A percentile compares a stretch with the other conserved stretches of the same genome.
Conservation (phyloP, 1,140 invertebrate genomes). For the Portunus trituberculatus region DNA sequence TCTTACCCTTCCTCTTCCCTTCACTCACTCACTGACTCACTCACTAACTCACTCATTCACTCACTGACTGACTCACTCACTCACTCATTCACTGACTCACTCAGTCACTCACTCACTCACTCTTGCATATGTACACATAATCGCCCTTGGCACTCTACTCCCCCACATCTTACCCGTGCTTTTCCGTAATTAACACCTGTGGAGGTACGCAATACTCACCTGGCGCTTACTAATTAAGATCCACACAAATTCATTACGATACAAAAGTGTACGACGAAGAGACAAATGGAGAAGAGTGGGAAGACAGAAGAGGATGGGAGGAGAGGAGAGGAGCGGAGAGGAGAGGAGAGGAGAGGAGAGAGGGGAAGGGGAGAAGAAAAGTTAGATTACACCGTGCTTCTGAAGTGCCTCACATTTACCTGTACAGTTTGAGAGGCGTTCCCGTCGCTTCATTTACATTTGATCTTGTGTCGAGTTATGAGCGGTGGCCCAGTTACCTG, state of each 20-base stretch:
- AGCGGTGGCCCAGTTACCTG: constrained; percentile 1
- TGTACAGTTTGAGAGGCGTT: background rate
- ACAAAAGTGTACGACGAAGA: background rate
- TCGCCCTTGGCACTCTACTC: background rate
- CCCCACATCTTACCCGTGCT: background rate
- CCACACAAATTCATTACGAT: background rate
- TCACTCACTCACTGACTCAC: no score
- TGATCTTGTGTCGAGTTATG: constrained; percentile 13
- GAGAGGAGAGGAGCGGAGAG: background rate
- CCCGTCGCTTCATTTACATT: background rate
- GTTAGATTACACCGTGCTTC: background rate
- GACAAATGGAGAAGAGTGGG: background rate
- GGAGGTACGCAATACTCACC: background rate
- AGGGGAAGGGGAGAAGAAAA: background rate
- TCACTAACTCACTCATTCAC: background rate
- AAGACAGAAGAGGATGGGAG: background rate
- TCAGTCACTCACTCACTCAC: background rate
- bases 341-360: background rate
- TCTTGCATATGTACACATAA: background rate
- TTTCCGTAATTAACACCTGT: constrained; percentile 22
- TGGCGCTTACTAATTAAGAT: background rate
- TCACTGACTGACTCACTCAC: background rate
- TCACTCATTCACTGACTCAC: background rate
- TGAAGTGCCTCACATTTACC: background rate
- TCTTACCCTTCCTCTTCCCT: background rate